phyloP scores from a whole-genome alignment of 2,888 invertebrate genomes.

The Lasioglossum villosulum region DNA sequence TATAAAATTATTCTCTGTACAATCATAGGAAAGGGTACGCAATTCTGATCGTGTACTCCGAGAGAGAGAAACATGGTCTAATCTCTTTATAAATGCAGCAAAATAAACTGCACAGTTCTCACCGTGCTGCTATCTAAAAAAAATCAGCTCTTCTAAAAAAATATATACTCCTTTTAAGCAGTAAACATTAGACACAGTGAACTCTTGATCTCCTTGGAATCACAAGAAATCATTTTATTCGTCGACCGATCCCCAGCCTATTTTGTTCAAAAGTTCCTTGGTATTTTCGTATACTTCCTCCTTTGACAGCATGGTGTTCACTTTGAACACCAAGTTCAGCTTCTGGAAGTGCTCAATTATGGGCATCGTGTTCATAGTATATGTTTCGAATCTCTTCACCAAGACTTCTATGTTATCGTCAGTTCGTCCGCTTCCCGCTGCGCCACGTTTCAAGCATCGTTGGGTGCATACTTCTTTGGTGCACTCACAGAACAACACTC shows the following conservation, averaged over 20 bases:
- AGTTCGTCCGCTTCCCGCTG: slow-evolving; percentile 94
- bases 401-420: slow-evolving; percentile 97
- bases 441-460: slow-evolving; percentile 94
- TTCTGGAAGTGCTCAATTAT: slow-evolving; percentile 93
- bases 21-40: slow-evolving; percentile 13
- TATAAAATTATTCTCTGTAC: slow-evolving; percentile 11
- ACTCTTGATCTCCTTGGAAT: slow-evolving; percentile 11
- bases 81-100: slow-evolving; percentile 22
- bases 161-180: slow-evolving; percentile 19
- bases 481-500: slow-evolving; percentile 97
- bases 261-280: slow-evolving; percentile 85
- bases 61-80: background rate
- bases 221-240: background rate
- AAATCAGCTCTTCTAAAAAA: slow-evolving; percentile 35
- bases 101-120: slow-evolving; percentile 13
- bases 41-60: background rate
- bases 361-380: slow-evolving; percentile 94
- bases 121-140: slow-evolving; percentile 6
- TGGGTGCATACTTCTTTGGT: slow-evolving; percentile 92
- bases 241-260: slow-evolving; percentile 80
- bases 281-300: slow-evolving; percentile 89
- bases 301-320: slow-evolving; percentile 90
- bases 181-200: slow-evolving; percentile 13
- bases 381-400: slow-evolving; percentile 94
- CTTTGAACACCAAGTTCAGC: slow-evolving; percentile 89